Percentiles rank a stretch among this genome's conserved stretches.
Evolutionary conservation across 2,888 invertebrate species (phyloP).

Genomic region (Darwinula stevensoni): DNA sequence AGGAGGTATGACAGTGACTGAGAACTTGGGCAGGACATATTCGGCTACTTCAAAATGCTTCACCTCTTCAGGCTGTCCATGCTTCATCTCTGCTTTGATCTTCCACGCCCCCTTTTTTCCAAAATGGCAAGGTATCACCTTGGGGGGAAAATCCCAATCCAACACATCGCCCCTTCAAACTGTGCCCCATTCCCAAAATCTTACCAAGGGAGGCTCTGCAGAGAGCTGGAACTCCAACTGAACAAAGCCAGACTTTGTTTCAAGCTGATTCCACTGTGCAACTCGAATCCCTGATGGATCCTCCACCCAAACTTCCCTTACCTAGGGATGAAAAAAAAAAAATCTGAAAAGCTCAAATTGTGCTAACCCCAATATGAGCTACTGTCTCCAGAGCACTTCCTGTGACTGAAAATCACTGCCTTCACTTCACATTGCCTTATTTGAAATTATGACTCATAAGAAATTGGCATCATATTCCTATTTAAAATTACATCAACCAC

Average conservation of each 20-base stretch:
- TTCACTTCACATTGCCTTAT: too few species aligned
- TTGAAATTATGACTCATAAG: too few species aligned
- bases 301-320: conserved; percentile 24
- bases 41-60: conserved; percentile 22
- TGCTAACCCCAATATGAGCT: too few species aligned
- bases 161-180: neutral
- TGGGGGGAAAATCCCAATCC: neutral
- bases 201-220: conserved; percentile 12
- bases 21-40: conserved; percentile 28
- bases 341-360: too few species aligned
- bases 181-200: too few species aligned
- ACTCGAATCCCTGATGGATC: conserved; percentile 30
- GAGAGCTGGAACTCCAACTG: conserved; percentile 23
- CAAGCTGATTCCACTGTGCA: conserved; percentile 26
- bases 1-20: conserved; percentile 23
- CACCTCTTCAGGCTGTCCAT: conserved; percentile 10
- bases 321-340: too few species aligned
- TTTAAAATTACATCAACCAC: too few species aligned
- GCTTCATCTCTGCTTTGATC: conserved; percentile 17
- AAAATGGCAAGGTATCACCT: neutral
- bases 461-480: too few species aligned
- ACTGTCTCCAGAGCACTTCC: too few species aligned
- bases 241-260: conserved; percentile 27
- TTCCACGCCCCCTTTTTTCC: conserved; percentile 22
- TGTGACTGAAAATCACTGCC: too few species aligned